Percentiles rank a stretch among this genome's conserved stretches.
Evolutionary conservation across 2,797 vertebrate species (phyloP).

Genomic region (Falco biarmicus): DNA sequence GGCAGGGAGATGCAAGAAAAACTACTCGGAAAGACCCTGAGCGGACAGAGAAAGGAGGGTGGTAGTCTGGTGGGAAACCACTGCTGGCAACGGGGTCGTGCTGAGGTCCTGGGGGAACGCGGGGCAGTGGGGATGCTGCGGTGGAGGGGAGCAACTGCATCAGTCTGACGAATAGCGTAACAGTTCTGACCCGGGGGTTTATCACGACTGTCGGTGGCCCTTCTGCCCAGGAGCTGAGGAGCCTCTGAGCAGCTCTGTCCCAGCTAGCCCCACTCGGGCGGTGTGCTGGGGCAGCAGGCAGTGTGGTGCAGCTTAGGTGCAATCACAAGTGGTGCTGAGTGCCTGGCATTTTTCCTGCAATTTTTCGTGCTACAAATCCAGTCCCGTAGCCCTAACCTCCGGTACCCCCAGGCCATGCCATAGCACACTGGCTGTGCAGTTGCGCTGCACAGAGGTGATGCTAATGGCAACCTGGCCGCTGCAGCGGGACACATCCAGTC

Average conservation of each 20-base stretch:
- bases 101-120: not conserved
- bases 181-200: not conserved
- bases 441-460: rapidly evolving
- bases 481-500: rapidly evolving
- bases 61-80: not conserved
- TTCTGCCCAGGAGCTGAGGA: not conserved
- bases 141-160: not conserved
- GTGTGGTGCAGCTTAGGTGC: not conserved
- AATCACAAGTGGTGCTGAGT: not conserved
- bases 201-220: not conserved
- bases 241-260: not conserved
- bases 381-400: not conserved
- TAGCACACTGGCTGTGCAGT: rapidly evolving
- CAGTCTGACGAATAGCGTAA: not conserved
- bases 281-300: not conserved
- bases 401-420: not conserved
- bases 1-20: not conserved
- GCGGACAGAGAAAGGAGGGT: not conserved
- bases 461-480: rapidly evolving
- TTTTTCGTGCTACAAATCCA: not conserved
- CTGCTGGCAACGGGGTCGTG: rapidly evolving
- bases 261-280: rapidly evolving
- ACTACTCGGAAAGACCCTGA: not conserved
- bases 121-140: not conserved
- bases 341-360: rapidly evolving